Conservation (phyloP, 2,113 vertebrate species). For the Osmerus mordax region DNA sequence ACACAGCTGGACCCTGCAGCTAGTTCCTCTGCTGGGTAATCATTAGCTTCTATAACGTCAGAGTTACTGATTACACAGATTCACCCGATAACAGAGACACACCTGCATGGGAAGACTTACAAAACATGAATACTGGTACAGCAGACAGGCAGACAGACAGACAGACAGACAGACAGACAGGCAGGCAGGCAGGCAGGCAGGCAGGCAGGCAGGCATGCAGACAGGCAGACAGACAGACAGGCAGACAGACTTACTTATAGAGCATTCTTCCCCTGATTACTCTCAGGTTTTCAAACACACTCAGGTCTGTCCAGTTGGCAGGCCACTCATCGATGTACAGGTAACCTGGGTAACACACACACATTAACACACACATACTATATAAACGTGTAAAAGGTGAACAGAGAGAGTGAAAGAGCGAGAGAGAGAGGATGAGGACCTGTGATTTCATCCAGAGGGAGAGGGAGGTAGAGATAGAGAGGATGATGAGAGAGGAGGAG, state of each 20-base stretch:
- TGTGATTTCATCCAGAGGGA: too few relatives aligned
- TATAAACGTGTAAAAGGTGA: too few relatives aligned
- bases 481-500: too few relatives aligned
- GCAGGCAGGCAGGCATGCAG: neutral
- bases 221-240: neutral
- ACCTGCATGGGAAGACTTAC: neutral
- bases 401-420: too few relatives aligned
- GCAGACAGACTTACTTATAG: slow-evolving; percentile 78
- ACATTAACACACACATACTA: neutral
- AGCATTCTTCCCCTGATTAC: slow-evolving; percentile 87
- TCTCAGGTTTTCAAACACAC: slow-evolving; percentile 86
- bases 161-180: neutral
- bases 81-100: neutral
- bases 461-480: too few relatives aligned
- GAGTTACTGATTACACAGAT: slow-evolving; percentile 13
- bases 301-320: slow-evolving; percentile 68
- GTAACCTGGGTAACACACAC: slow-evolving; percentile 75
- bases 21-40: slow-evolving; percentile 41
- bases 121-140: neutral
- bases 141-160: neutral
- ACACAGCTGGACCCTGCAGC: slow-evolving; percentile 1
- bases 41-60: slow-evolving; percentile 56
- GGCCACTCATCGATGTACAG: slow-evolving; percentile 92
- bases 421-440: too few relatives aligned
- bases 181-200: neutral